Base-by-base conservation (phyloP, 2,113 vertebrate genomes). In the Piaya cayana region DNA sequence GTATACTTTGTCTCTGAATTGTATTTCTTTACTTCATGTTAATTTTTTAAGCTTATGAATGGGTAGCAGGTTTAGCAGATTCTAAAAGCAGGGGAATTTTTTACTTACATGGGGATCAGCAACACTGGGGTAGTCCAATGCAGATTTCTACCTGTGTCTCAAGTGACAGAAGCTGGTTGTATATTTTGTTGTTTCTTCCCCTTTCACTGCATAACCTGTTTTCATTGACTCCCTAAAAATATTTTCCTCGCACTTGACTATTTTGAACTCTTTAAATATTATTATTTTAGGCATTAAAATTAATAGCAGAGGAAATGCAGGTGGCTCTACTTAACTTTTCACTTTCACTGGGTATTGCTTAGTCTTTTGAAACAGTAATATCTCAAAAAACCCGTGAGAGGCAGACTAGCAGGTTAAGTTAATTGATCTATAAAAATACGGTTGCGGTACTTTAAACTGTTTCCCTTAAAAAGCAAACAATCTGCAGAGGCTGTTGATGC, bases 1-100 rank as follows among this genome's bases (percentile, higher is more conserved):
- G 67, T 85, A 50, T 63, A 47, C 71, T 94, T 96, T 77, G 76
- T 92, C 92, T 93, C 76, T 78, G 63, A 90, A 43, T 64, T 63
- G 32, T 65, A 42, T 88, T 95, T 87, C 23, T 84, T 92, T 77
- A 32, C 56, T 90, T 88, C 30, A 2, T 59, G 55, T 67, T 88
- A 83, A 78, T 95, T 94, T 39, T 91, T 90, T 39, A 34, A 82
- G 59, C 30, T 70, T 91, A 56, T 11, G 79, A 80, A 72, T 52
- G 42, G 68, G 71, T 81, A 49, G 8, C 47, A 81, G 30, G 21
- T 86, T 95, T 83, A 78, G 22, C 68, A 63, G 47, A 92, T 83
- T 10, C 74, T 18, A 82, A 90, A 79, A 82, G 18, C 4, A 2
- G 25, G 12, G 19, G 71, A 49, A 19, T n/a, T n/a, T 36, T 30